These are phyloP conservation scores for Perithous albicinctus DNA, from an alignment of 2,888 invertebrate species.

Conservation along the genomic window DNA sequence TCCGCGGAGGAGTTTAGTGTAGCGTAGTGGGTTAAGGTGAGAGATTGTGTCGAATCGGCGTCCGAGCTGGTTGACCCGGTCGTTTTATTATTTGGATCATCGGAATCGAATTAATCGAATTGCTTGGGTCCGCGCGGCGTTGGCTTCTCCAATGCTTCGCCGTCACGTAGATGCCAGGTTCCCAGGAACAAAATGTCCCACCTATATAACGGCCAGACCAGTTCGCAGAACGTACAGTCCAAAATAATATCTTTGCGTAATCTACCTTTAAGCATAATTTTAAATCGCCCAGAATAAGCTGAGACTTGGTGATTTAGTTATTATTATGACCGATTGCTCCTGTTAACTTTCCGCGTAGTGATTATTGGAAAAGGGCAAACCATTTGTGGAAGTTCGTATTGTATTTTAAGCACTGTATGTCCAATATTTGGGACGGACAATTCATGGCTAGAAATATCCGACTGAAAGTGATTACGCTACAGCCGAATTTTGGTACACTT, in stretches of 20 bases:
- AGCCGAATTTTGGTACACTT: not conserved
- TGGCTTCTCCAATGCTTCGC: not conserved
- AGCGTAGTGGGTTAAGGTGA: conserved; percentile 45
- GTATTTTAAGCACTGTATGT: not conserved
- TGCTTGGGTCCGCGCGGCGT: conserved; percentile 26
- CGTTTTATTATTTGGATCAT: conserved; percentile 72
- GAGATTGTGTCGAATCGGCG: conserved; percentile 65
- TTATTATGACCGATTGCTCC: not conserved
- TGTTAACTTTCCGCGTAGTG: not conserved
- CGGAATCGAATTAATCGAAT: conserved; percentile 73
- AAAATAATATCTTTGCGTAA: not conserved
- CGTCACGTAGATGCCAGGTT: conserved; percentile 11
- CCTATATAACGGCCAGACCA: not conserved
- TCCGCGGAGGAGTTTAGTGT: conserved; percentile 6
- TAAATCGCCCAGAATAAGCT: not conserved
- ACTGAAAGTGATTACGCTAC: not conserved
- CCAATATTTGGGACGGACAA: not conserved
- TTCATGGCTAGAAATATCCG: not conserved
- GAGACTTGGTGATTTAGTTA: not conserved
- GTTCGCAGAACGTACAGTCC: not conserved
- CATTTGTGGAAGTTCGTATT: not conserved
- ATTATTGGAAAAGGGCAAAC: not conserved
- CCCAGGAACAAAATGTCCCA: conserved; percentile 3
- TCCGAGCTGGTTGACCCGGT: conserved; percentile 55
- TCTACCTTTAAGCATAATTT: not conserved